Conservation (phyloP, 2,888 invertebrate species). For the Troides oblongomaculatus region DNA sequence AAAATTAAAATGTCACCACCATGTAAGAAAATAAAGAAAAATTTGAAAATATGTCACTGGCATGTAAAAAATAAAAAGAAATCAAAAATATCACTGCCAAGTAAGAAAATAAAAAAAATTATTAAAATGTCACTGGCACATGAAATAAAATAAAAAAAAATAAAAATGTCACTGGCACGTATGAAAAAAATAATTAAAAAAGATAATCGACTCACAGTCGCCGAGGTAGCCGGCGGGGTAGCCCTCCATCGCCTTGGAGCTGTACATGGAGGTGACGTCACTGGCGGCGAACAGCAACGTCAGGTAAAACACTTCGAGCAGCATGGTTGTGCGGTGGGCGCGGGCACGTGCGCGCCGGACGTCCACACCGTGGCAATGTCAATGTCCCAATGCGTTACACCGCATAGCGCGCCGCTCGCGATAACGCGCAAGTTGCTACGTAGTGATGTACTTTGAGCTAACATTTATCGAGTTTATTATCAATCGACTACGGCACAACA, state of each 20-base stretch:
- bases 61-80: no score
- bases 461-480: no score
- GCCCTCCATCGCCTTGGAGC: slow-evolving; percentile 54
- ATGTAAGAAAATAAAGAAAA: no score
- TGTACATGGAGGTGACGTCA: slow-evolving; percentile 43
- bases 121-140: no score
- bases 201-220: slow-evolving; percentile 53
- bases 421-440: not conserved
- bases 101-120: no score
- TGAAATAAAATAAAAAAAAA: no score
- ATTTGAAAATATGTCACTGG: no score
- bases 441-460: not conserved
- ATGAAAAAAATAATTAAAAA: not conserved
- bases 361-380: slow-evolving; percentile 33
- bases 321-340: slow-evolving; percentile 12
- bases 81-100: no score
- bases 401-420: not conserved
- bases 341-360: slow-evolving; percentile 3
- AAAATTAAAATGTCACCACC: no score
- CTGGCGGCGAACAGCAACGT: slow-evolving; percentile 33
- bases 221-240: slow-evolving; percentile 55
- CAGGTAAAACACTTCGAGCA: slow-evolving; percentile 17
- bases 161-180: no score
- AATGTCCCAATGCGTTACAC: slow-evolving; percentile 32
- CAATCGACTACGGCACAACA: no score